Conservation (phyloP, 2,888 invertebrate genomes). For the Hesperia comma region DNA sequence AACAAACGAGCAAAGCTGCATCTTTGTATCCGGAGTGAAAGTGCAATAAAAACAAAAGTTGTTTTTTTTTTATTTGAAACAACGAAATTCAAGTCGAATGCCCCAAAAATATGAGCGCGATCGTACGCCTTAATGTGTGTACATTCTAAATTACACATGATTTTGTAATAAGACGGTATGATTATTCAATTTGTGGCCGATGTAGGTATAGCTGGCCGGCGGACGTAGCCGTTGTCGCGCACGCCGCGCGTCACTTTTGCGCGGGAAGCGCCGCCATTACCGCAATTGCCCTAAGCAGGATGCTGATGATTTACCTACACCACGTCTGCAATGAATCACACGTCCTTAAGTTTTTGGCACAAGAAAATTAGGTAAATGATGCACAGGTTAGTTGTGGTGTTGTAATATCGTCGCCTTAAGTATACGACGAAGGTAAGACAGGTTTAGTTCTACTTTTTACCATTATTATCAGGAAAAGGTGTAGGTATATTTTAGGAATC, state of each 20-base stretch:
- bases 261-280: slow-evolving; percentile 68
- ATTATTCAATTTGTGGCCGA: slow-evolving; percentile 41
- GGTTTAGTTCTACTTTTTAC: too few relatives aligned
- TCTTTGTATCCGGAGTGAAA: background rate
- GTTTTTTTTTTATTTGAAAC: too few relatives aligned
- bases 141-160: slow-evolving; percentile 20
- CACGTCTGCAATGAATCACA: slow-evolving; percentile 55
- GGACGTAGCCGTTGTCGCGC: slow-evolving; percentile 34
- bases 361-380: slow-evolving; percentile 53
- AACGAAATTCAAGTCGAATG: too few relatives aligned
- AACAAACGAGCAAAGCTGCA: slow-evolving; percentile 18
- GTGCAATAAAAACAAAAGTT: background rate
- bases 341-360: slow-evolving; percentile 56
- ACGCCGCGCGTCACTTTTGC: slow-evolving; percentile 59
- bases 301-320: slow-evolving; percentile 61
- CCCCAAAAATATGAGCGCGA: slow-evolving; percentile 17
- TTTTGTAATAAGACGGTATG: slow-evolving; percentile 33
- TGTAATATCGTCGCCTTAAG: too few relatives aligned
- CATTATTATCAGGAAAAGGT: too few relatives aligned
- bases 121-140: background rate
- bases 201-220: slow-evolving; percentile 32
- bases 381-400: background rate
- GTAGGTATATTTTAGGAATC: too few relatives aligned
- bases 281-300: slow-evolving; percentile 73
- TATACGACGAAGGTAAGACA: too few relatives aligned